phyloP scores from a whole-genome alignment of 2,113 vertebrate genomes.

The Sylvia atricapilla region DNA sequence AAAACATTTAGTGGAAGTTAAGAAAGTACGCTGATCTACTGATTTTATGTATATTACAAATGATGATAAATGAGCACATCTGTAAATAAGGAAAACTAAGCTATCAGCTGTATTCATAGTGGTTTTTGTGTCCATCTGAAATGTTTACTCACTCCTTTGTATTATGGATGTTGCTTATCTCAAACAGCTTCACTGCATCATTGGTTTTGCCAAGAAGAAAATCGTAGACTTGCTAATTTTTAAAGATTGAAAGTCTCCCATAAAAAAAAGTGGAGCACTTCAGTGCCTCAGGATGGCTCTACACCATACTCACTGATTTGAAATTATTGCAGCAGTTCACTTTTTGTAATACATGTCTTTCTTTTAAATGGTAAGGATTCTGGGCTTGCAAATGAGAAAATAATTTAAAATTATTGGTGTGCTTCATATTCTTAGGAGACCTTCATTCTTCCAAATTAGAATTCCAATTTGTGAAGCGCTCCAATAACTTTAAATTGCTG shows the following conservation, averaged over 20 bases:
- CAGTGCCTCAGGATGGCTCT: conserved; percentile 41
- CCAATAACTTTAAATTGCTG: conserved; percentile 67
- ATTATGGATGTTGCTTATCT: neutral
- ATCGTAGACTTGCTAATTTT: conserved; percentile 45
- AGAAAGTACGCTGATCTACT: neutral
- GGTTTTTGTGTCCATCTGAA: neutral
- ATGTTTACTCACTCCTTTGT: neutral
- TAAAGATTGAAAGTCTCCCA: conserved; percentile 45
- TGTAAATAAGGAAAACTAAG: neutral
- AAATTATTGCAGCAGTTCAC: conserved; percentile 63
- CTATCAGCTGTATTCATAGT: neutral
- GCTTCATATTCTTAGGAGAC: conserved; percentile 64
- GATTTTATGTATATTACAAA: neutral
- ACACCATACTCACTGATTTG: conserved; percentile 26
- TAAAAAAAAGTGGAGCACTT: conserved; percentile 26
- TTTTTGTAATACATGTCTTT: conserved; percentile 53
- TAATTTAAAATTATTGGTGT: conserved; percentile 72
- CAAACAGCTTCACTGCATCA: conserved; percentile 16
- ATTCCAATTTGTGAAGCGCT: conserved; percentile 66
- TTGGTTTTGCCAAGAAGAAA: conserved; percentile 22
- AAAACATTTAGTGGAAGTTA: neutral
- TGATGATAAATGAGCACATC: neutral
- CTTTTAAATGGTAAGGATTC: conserved; percentile 49
- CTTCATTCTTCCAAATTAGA: conserved; percentile 70
- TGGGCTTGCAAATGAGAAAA: conserved; percentile 59